These are phyloP conservation scores for Phylloscopus whistleri DNA, from an alignment of 2,113 vertebrate genomes.

Conservation along the genomic window DNA sequence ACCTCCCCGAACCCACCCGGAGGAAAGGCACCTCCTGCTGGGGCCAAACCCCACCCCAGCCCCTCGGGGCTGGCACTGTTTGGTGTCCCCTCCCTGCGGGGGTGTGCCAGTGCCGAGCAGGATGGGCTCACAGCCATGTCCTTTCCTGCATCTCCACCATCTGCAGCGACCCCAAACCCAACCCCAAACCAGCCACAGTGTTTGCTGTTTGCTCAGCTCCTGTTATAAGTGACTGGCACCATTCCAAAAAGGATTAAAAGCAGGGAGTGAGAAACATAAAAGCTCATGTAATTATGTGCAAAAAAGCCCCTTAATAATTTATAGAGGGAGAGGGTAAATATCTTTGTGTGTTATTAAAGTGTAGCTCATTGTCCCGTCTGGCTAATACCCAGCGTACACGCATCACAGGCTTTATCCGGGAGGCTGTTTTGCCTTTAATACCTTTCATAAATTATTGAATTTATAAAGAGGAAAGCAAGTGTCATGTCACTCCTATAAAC, in stretches of 20 bases:
- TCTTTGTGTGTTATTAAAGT: slow-evolving; percentile 59
- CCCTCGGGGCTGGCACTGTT: accelerated
- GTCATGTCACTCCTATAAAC: slow-evolving; percentile 67
- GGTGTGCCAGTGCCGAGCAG: accelerated
- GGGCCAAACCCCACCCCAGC: background rate
- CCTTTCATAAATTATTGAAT: slow-evolving; percentile 73
- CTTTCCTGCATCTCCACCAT: background rate
- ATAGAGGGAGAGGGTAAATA: slow-evolving; percentile 73
- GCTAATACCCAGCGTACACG: slow-evolving; percentile 65
- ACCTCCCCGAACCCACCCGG: accelerated
- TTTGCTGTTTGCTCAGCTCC: background rate
- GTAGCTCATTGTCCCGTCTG: slow-evolving; percentile 64
- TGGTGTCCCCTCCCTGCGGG: background rate
- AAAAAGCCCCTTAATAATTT: slow-evolving; percentile 69
- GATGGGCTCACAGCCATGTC: background rate
- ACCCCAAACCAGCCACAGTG: background rate
- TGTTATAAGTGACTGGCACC: slow-evolving; percentile 4
- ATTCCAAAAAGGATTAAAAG: slow-evolving; percentile 70
- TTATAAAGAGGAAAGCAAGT: slow-evolving; percentile 74
- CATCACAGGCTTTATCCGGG: slow-evolving; percentile 50
- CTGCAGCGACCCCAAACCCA: background rate
- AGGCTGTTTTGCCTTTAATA: slow-evolving; percentile 64
- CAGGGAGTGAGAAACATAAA: slow-evolving; percentile 67
- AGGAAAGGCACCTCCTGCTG: background rate
- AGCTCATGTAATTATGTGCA: slow-evolving; percentile 68